Percentiles rank a stretch among this genome's conserved stretches.
phyloP scores from a whole-genome alignment of 30 jellyfish, hydroid and myxozoan genomes.

The Catostylus mosaicus region DNA sequence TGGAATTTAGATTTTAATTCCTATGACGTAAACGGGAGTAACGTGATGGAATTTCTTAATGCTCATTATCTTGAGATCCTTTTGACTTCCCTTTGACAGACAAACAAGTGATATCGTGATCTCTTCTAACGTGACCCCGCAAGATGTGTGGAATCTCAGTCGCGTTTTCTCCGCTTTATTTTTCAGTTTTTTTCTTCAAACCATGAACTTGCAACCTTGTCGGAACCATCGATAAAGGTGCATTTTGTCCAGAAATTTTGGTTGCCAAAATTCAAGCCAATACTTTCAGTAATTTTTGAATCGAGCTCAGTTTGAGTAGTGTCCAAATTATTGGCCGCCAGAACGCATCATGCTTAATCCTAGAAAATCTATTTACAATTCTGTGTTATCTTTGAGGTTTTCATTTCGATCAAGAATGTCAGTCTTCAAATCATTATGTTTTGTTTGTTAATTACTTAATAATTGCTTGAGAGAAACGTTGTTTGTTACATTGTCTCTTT shows the following conservation, averaged over 20 bases:
- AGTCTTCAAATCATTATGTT: not conserved
- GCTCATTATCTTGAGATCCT: conserved; percentile 14
- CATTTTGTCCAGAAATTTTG: too few species aligned
- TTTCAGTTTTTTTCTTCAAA: too few species aligned
- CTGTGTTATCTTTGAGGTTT: conserved; percentile 43
- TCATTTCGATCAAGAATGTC: conserved; percentile 5
- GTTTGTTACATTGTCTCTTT: not conserved
- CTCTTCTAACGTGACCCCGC: too few species aligned
- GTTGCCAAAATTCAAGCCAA: too few species aligned
- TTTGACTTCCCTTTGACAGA: not conserved
- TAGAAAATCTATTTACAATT: conserved; percentile 6
- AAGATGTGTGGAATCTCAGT: too few species aligned
- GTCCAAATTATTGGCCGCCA: conserved; percentile 3
- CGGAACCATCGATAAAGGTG: too few species aligned
- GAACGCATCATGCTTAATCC: conserved; percentile 5
- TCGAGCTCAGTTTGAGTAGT: not conserved
- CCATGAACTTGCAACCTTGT: too few species aligned
- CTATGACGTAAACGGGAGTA: conserved; percentile 9
- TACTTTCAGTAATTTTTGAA: too few species aligned
- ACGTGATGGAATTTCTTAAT: conserved; percentile 20
- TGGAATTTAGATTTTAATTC: too few species aligned
- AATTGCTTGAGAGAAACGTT: not conserved
- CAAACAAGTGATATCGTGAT: not conserved
- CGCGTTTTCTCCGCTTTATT: too few species aligned
- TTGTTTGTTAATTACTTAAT: conserved; percentile 12